These are phyloP conservation scores for Neodiprion pinetum DNA, from an alignment of 1,140 invertebrate genomes.

Conservation along the genomic window DNA sequence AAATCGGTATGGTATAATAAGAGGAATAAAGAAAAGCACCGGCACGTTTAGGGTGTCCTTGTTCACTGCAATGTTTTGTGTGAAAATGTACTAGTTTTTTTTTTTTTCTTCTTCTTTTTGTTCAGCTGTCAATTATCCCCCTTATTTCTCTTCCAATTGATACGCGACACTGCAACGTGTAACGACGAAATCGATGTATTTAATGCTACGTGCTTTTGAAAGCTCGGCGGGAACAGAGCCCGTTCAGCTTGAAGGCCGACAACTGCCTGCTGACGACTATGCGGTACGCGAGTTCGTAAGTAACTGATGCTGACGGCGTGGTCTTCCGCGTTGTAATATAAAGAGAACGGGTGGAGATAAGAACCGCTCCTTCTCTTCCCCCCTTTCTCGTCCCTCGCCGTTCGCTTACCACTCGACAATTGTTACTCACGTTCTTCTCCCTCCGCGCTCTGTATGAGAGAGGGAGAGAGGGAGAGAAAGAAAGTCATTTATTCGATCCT, in stretches of 20 bases:
- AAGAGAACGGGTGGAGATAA: not conserved
- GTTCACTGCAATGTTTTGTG: too few species aligned
- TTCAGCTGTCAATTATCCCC: not conserved
- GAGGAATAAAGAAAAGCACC: too few species aligned
- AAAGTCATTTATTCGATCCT: too few species aligned
- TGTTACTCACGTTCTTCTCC: too few species aligned
- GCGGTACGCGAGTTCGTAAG: not conserved
- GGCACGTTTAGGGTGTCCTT: too few species aligned
- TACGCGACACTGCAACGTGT: too few species aligned
- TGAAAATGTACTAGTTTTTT: not conserved
- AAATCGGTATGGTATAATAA: too few species aligned
- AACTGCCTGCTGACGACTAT: not conserved
- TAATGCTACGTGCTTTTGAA: not conserved
- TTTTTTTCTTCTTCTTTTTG: not conserved
- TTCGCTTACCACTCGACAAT: too few species aligned
- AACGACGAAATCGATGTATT: too few species aligned
- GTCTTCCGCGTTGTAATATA: slow-evolving; percentile 2
- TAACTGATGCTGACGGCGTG: slow-evolving; percentile 5
- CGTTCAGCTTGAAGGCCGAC: not conserved
- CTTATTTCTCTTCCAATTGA: too few species aligned
- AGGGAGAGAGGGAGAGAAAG: too few species aligned
- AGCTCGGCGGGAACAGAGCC: not conserved
- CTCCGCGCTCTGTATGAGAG: too few species aligned
- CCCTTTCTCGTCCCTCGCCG: not conserved
- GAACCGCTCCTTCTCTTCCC: not conserved